Conservation (phyloP, 2,113 vertebrate species). For the Eupsittula cactorum region DNA sequence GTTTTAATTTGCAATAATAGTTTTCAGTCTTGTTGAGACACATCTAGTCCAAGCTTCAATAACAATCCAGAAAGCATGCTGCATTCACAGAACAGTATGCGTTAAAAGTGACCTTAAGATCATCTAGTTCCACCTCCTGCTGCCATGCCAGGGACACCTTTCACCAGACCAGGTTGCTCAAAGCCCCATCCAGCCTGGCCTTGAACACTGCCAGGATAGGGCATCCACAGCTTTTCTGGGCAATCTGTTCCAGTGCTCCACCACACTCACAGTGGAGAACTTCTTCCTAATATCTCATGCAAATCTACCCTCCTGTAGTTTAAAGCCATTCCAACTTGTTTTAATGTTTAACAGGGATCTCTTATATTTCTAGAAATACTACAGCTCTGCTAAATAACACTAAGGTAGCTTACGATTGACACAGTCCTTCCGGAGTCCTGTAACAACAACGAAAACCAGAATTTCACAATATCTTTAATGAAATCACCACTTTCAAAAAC, state of each 20-base stretch:
- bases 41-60: neutral
- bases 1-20: neutral
- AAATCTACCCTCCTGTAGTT: neutral
- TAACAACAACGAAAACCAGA: neutral
- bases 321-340: neutral
- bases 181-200: neutral
- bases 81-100: neutral
- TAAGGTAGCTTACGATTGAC: neutral
- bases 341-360: neutral
- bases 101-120: neutral
- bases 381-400: neutral
- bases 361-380: neutral
- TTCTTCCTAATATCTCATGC: neutral
- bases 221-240: neutral
- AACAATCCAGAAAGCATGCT: neutral
- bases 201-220: neutral
- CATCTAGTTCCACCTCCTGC: neutral
- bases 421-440: neutral
- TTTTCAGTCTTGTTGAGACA: neutral
- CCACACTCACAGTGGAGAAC: neutral
- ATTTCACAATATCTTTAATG: neutral
- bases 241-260: neutral
- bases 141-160: neutral
- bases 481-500: neutral
- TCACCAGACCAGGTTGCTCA: neutral